Base-by-base conservation (phyloP, 2,113 vertebrate genomes). In the Eurystomus gularis region DNA sequence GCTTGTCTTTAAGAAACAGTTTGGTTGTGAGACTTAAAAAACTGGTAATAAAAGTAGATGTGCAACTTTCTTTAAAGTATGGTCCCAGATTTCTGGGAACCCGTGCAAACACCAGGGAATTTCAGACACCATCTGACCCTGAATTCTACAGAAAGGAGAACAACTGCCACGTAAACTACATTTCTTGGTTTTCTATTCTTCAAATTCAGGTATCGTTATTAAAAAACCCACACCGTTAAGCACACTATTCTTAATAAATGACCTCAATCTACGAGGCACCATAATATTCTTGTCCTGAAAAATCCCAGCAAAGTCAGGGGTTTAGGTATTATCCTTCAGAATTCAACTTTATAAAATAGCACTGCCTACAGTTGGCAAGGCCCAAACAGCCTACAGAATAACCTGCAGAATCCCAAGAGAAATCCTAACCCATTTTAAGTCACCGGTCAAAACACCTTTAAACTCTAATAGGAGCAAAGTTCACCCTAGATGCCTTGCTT, bases 351-450 rank as follows among this genome's bases (percentile, higher is more conserved):
- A 61, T 33, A n/a, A 61, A 82, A 18, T 25, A 69, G n/a, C 37
- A 37, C 19, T 33, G 35, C 49, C 55, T 44, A 46, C 18, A 82
- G 69, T 1, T 42, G 42, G 33, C 65, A 73, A 11, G 0, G 3
- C 40, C 31, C 2, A 1, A 78, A n/a, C 18, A 37, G 55, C 51
- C 57, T 40, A 17, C 3, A 4, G 8, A 57, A 77, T 0, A 58
- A 40, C 15, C 49, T 70, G 55, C 10, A 42, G 17, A 86, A 70
- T 12, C 51, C 42, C 0, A 1, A 88, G 31, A 28, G 15, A 35
- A 91, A 76, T 49, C 35, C 58, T 35, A 17, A 51, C 5, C 66
- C 35, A 5, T 35, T 68, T 76, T 12, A 79, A 49, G 11, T 49
- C 18, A 33, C 28, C 49, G 33, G 3, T 25, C 54, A 57, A 86